A percentile compares a stretch with the other conserved stretches of the same genome.
These are phyloP conservation scores for Bubo bubo DNA, from an alignment of 2,113 vertebrate species.

Conservation along the genomic window DNA sequence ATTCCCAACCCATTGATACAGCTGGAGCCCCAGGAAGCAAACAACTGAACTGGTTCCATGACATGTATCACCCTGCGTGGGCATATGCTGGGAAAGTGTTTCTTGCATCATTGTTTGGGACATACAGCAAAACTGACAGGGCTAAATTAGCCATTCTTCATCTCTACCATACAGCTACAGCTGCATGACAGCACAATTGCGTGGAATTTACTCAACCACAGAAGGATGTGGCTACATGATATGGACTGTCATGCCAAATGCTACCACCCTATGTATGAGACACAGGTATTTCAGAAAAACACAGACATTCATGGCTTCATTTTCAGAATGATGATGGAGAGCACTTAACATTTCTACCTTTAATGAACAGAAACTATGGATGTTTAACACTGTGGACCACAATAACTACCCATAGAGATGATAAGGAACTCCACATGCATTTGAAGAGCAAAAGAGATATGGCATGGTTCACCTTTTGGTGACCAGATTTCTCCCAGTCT, in stretches of 20 bases:
- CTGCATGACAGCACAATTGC: not conserved
- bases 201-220: not conserved
- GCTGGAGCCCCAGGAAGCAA: not conserved
- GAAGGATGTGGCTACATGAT: not conserved
- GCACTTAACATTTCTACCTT: not conserved
- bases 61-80: rapidly evolving
- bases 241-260: not conserved
- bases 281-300: not conserved
- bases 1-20: not conserved
- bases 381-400: not conserved
- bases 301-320: not conserved
- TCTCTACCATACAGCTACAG: not conserved
- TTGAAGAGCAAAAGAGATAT: not conserved
- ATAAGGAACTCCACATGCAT: not conserved
- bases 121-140: not conserved
- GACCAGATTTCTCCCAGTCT: not conserved
- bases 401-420: not conserved
- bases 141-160: not conserved
- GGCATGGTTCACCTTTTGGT: not conserved
- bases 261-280: not conserved
- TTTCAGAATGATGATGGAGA: not conserved
- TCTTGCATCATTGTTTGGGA: not conserved
- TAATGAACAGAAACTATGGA: not conserved
- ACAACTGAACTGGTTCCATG: not conserved
- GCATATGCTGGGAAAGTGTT: not conserved